Conservation (phyloP, 2,888 invertebrate species). For the Pollenia angustigena region DNA sequence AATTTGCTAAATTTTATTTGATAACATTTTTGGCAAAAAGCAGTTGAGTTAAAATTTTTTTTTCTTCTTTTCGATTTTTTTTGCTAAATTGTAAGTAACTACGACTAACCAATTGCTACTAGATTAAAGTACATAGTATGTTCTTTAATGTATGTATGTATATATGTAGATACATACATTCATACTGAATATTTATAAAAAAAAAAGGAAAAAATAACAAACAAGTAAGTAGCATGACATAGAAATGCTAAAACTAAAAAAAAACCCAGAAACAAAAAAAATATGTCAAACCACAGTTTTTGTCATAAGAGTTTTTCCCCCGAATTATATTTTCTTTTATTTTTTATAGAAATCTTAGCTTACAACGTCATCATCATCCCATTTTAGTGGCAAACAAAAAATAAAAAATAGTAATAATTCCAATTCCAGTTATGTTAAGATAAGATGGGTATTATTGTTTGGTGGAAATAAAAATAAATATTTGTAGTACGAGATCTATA, state of each 20-base stretch:
- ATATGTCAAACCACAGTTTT: constrained; percentile 69
- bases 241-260: constrained; percentile 1
- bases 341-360: constrained; percentile 6
- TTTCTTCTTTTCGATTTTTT: neutral
- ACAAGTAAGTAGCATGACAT: neutral
- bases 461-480: constrained; percentile 50
- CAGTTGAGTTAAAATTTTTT: neutral
- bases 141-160: too few species aligned
- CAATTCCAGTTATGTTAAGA: constrained; percentile 59
- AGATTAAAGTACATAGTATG: neutral
- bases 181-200: neutral
- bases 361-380: constrained; percentile 34
- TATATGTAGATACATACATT: neutral
- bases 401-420: constrained; percentile 26
- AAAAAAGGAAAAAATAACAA: neutral
- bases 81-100: neutral
- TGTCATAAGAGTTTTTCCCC: constrained; percentile 33
- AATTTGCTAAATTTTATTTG: neutral
- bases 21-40: constrained; percentile 3
- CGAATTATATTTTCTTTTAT: constrained; percentile 38
- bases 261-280: constrained; percentile 41
- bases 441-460: constrained; percentile 53
- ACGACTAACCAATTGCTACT: neutral
- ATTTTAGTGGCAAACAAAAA: constrained; percentile 32
- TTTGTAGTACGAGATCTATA: constrained; percentile 29